phyloP scores from a whole-genome alignment of 1,140 invertebrate genomes.

The Saccostrea cuccullata region DNA sequence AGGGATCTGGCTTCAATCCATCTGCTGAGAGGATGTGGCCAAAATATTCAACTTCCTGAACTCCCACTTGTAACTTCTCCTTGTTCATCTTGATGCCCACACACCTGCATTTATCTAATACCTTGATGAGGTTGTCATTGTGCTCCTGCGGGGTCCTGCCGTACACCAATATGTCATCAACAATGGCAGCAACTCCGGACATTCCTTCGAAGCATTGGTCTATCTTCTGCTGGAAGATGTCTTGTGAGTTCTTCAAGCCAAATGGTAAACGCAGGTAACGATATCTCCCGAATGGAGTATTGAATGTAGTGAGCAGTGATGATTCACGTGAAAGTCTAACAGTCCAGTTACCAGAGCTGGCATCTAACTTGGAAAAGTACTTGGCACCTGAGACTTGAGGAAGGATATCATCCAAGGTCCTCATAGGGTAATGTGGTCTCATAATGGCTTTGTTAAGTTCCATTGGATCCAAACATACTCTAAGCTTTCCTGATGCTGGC shows the following conservation, averaged over 20 bases:
- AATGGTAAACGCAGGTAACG: no score
- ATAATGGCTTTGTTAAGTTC: no score
- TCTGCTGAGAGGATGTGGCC: slow-evolving; percentile 39
- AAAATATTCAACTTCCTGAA: slow-evolving; percentile 69
- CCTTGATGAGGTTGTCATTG: slow-evolving; percentile 50
- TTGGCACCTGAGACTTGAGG: no score
- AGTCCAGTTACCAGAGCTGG: no score
- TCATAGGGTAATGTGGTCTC: no score
- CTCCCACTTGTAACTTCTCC: slow-evolving; percentile 43
- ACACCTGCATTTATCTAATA: slow-evolving; percentile 42
- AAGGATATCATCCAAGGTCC: no score
- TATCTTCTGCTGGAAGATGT: slow-evolving; percentile 70
- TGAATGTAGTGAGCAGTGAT: no score
- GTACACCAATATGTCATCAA: slow-evolving; percentile 50
- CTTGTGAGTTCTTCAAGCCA: slow-evolving; percentile 58
- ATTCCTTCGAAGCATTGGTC: slow-evolving; percentile 70
- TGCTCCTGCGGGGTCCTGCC: slow-evolving; percentile 59
- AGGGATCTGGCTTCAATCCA: slow-evolving; percentile 57
- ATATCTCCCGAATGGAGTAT: no score
- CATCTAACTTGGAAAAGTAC: no score
- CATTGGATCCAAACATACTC: no score
- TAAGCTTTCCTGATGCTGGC: no score
- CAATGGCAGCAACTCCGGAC: slow-evolving; percentile 68
- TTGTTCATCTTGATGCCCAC: slow-evolving; percentile 50
- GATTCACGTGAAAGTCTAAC: no score